Evolutionary conservation across 35 echinoderm and acorn worm genomes (phyloP).

Genomic region (Ophioderma brevispina): DNA sequence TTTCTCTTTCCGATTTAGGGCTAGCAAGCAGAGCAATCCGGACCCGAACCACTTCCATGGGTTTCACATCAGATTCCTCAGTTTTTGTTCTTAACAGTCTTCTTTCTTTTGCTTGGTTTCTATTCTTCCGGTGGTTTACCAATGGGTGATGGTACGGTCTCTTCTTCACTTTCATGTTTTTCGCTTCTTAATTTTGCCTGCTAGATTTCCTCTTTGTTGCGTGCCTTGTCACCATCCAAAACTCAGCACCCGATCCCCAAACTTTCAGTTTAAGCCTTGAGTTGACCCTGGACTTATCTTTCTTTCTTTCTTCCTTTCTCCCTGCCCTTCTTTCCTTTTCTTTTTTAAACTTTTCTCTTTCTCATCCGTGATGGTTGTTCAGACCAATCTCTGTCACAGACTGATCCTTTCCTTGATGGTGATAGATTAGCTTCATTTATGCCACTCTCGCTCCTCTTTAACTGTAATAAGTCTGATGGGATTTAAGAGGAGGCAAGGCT

Average conservation of each 20-base stretch:
- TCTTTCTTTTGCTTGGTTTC: slow-evolving; percentile 49
- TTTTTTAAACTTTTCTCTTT: background rate
- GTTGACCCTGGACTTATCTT: background rate
- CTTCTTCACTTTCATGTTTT: slow-evolving; percentile 19
- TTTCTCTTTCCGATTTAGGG: background rate
- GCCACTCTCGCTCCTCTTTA: slow-evolving; percentile 38
- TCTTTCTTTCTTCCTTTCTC: slow-evolving; percentile 17
- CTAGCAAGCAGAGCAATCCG: too few relatives aligned
- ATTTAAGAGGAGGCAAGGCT: background rate
- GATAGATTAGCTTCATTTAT: slow-evolving; percentile 62
- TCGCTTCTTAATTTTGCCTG: slow-evolving; percentile 50
- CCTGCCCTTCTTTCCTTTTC: background rate
- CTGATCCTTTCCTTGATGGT: slow-evolving; percentile 15
- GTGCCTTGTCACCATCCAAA: slow-evolving; percentile 27
- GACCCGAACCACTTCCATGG: too few relatives aligned
- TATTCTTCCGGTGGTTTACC: slow-evolving; percentile 7
- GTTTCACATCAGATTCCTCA: background rate
- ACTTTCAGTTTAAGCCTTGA: slow-evolving; percentile 48
- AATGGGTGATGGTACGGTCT: too few relatives aligned
- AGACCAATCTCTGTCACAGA: background rate
- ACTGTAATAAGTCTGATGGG: slow-evolving; percentile 4
- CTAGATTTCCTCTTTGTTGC: slow-evolving; percentile 19
- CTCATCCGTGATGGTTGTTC: background rate
- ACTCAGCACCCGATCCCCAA: slow-evolving; percentile 28
- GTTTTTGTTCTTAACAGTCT: background rate